Evolutionary conservation across 1,140 invertebrate genomes (phyloP), one percentile per base, ranked within the genome.

Genomic region (Brachionus plicatilis): DNA sequence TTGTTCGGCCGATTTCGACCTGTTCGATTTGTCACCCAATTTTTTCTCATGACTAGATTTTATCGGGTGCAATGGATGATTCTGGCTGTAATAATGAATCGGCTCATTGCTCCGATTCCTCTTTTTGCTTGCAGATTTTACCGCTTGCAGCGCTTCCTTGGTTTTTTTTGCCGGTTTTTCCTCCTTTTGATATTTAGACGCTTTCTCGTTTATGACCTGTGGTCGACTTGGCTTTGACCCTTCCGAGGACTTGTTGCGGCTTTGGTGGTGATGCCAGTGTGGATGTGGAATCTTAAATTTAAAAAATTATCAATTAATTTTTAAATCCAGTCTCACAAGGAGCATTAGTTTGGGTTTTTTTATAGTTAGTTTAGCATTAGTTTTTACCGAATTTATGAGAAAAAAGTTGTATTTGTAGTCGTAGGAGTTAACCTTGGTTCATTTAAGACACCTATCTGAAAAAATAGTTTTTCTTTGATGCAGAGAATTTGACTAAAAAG

Each of bases 11-110:
- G 72, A 76, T 50, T 76, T 76, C 1, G 72, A 76, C 12, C 72
- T 12, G 33, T 17, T 72, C n/a, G 68, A 72, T n/a, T 72, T 20
- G 33, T 50, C 72, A 12, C 9, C 41, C 24, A 9, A 24, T 27
- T 76, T 76, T 72, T 72, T 72, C 6, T 72, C 68, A 17, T 72
- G 68, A 72, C 68, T 72, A 72, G 68, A 72, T 43, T 47, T 76
- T 14, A 82, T 82, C 37, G 78, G 78, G n/a, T 82, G 78, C 17
- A 82, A 20, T 27, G 78, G 78, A 37, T 82, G 78, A 60, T 82
- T 82, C 20, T 60, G 33, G n/a, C 43, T 82, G 53, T 82, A 82
- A n/a, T 82, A 82, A 82, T 82, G 78, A 24, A 82, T 60, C 0
- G 29, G 53, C 29, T 82, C 78, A 24, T 82, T 82, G 27, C 72